Percentiles rank a stretch among this genome's conserved stretches.
phyloP scores from a whole-genome alignment of 92 coral and sea anemone species.

The Palythoa grandiflora region DNA sequence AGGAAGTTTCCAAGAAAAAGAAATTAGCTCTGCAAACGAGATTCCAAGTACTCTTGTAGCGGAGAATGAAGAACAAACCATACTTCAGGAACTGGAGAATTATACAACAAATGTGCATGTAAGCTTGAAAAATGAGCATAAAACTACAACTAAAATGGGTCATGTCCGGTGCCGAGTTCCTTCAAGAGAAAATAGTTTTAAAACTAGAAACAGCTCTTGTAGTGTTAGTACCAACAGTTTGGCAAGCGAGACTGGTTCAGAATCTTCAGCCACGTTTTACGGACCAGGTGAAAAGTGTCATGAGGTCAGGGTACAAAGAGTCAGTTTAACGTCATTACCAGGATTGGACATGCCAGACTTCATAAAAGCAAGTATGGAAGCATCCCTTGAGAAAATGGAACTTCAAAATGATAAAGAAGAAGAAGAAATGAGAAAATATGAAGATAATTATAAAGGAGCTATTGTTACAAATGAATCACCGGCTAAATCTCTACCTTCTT shows the following conservation, averaged over 20 bases:
- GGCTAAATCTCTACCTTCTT: neutral
- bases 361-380: slow-evolving; percentile 29
- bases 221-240: slow-evolving; percentile 24
- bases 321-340: slow-evolving; percentile 33
- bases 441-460: neutral
- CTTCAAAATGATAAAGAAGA: neutral
- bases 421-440: neutral
- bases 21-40: neutral
- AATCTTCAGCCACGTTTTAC: slow-evolving; percentile 28
- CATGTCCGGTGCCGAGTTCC: slow-evolving; percentile 38
- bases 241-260: slow-evolving; percentile 43
- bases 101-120: neutral
- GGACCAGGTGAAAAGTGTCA: slow-evolving; percentile 48
- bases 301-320: slow-evolving; percentile 30
- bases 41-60: neutral
- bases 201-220: slow-evolving; percentile 30
- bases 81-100: neutral
- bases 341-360: slow-evolving; percentile 39
- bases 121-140: slow-evolving; percentile 7
- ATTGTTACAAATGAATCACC: neutral
- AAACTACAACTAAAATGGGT: neutral
- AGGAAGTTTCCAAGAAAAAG: neutral
- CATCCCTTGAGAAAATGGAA: slow-evolving; percentile 33
- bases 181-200: slow-evolving; percentile 7
- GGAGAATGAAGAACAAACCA: neutral